Conservation (phyloP, 2,888 invertebrate species). For the Xylota sylvarum region DNA sequence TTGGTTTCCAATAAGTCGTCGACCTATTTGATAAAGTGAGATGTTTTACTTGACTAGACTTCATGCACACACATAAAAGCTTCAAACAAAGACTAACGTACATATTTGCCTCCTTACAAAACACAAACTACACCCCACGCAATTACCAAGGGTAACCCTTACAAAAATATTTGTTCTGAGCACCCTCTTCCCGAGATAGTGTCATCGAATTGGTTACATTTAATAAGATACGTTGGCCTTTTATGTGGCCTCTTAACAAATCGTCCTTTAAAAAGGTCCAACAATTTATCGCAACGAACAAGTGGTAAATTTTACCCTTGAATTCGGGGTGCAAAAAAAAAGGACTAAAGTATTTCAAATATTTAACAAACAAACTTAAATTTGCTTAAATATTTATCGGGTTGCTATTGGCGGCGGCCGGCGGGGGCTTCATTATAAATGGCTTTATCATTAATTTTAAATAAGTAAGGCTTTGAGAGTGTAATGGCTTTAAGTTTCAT, state of each 20-base stretch:
- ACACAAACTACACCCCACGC: not conserved
- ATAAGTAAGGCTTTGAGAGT: not conserved
- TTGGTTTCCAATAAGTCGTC: not conserved
- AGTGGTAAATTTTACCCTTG: not conserved
- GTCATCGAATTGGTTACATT: conserved; percentile 7
- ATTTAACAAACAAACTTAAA: conserved; percentile 1
- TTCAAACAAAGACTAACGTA: not conserved
- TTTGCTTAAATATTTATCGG: not conserved
- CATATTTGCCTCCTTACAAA: not conserved
- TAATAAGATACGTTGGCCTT: conserved; percentile 12
- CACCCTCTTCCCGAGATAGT: conserved; percentile 17
- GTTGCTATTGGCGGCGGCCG: not conserved
- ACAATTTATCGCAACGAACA: not conserved
- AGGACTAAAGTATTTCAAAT: not conserved
- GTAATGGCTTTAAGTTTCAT: not conserved
- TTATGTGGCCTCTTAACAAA: conserved; percentile 15
- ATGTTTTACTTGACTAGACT: not conserved
- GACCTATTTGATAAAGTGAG: not conserved
- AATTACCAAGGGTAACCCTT: not conserved
- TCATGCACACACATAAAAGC: not conserved
- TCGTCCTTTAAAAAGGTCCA: conserved; percentile 8
- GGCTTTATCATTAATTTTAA: not conserved
- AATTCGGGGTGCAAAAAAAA: not conserved
- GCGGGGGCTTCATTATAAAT: not conserved
- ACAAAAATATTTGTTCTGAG: not conserved